Conservation (phyloP, 2,888 invertebrate species). For the Yponomeuta cagnagella region DNA sequence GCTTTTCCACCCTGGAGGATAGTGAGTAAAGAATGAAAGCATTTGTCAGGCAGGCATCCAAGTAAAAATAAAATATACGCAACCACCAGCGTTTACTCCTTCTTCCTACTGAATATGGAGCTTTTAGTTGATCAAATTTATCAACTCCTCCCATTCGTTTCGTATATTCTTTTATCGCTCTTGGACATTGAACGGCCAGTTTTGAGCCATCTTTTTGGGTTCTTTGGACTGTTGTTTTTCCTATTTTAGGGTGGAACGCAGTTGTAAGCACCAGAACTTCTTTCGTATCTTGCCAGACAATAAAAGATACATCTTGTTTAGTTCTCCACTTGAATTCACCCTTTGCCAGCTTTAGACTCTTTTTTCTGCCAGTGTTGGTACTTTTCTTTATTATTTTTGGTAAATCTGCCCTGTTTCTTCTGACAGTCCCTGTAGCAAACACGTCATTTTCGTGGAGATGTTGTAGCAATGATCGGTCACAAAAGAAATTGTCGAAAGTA, state of each 20-base stretch:
- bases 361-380: not conserved
- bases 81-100: slow-evolving; percentile 28
- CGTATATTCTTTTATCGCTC: not conserved
- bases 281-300: slow-evolving; percentile 6
- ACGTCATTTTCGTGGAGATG: not conserved
- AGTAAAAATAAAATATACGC: slow-evolving; percentile 28
- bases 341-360: not conserved
- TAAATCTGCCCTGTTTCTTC: not conserved
- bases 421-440: slow-evolving; percentile 8
- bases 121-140: slow-evolving; percentile 16
- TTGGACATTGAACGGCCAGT: not conserved
- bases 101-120: slow-evolving; percentile 26
- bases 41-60: slow-evolving; percentile 27
- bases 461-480: not conserved
- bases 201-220: slow-evolving; percentile 18
- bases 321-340: not conserved
- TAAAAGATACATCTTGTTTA: not conserved
- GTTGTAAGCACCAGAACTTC: not conserved
- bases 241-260: not conserved
- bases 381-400: slow-evolving; percentile 1
- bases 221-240: not conserved
- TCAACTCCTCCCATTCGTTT: slow-evolving; percentile 9
- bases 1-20: slow-evolving; percentile 20
- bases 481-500: slow-evolving; percentile 20
- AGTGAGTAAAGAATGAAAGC: slow-evolving; percentile 24